phyloP scores from a whole-genome alignment of 2,888 invertebrate species.

The Azorinus chamasolen region DNA sequence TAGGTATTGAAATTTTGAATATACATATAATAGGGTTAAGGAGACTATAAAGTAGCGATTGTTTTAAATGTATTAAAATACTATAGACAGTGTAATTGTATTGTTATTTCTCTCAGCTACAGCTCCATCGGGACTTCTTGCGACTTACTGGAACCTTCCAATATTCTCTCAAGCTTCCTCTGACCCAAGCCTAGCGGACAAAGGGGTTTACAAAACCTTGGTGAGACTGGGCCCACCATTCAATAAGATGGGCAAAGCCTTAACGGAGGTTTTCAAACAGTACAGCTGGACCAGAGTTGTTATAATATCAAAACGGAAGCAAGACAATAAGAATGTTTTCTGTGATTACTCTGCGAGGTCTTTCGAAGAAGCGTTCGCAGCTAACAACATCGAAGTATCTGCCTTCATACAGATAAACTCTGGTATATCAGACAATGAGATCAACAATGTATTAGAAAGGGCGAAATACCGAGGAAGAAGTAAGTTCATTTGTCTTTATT shows the following conservation, averaged over 20 bases:
- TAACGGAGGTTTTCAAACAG: slow-evolving; percentile 65
- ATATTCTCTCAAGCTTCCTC: slow-evolving; percentile 78
- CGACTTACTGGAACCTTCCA: slow-evolving; percentile 80
- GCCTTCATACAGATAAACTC: slow-evolving; percentile 71
- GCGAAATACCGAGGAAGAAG: slow-evolving; percentile 74
- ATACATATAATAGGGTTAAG: too few relatives aligned
- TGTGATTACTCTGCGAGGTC: slow-evolving; percentile 78
- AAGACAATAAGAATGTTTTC: slow-evolving; percentile 72
- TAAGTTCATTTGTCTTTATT: too few relatives aligned
- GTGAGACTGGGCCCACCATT: slow-evolving; percentile 77
- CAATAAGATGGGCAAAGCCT: slow-evolving; percentile 74
- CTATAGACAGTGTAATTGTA: too few relatives aligned
- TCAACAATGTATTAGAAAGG: slow-evolving; percentile 67
- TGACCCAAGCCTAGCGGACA: slow-evolving; percentile 76
- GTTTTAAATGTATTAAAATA: too few relatives aligned
- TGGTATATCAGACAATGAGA: slow-evolving; percentile 58
- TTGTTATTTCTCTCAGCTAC: slow-evolving; percentile 68
- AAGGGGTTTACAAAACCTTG: slow-evolving; percentile 72
- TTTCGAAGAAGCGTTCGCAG: slow-evolving; percentile 62
- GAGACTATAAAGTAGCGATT: too few relatives aligned
- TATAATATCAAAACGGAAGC: slow-evolving; percentile 69
- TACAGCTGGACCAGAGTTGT: slow-evolving; percentile 74
- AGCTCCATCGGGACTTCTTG: slow-evolving; percentile 72
- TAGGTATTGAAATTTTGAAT: too few relatives aligned
- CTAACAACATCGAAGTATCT: slow-evolving; percentile 65